Evolutionary conservation across 2,797 vertebrate genomes (phyloP), one percentile per base, ranked within the genome.

Genomic region (Danio aesculapii): DNA sequence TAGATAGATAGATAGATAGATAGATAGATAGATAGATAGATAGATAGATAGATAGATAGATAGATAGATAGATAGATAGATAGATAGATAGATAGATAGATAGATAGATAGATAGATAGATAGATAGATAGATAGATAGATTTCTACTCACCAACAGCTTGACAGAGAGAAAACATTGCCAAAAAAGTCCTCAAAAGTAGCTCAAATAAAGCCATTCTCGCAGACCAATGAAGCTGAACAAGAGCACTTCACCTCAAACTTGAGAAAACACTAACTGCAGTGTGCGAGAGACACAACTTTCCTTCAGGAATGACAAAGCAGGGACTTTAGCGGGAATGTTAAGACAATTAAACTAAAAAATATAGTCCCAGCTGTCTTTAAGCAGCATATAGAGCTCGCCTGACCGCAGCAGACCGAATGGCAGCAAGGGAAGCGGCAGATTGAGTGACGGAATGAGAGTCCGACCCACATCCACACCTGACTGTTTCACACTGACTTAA

Each of bases 201-300:
- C 86, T 85, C 90, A 91, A 90, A 88, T 76, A 92, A 87, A 90
- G 88, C 91, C 94, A 95, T 94, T 87, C 90, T 90, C 84, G 90
- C 91, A 87, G 87, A 87, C 82, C 84, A 87, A 77, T 82, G 77
- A 75, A 83, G 61, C n/a, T 78, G 44, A 30, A 39, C 13, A 59
- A 79, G 75, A 84, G 75, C 69, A 21, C 77, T 87, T 63, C 30
- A 82, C 64, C n/a, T 63, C 6, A 67, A 17, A 55, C 59, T 6
- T 39, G 6, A 64, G 10, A 61, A 39, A 73, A 21, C 1, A 17
- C 21, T n/a, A 43, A 5, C 53, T 6, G 58, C 50, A 6, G 43
- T 41, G 47, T 9, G 50, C 19, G 19, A 17, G n/a, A 57, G 17
- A n/a, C 10, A n/a, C 8, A 19, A 8, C 19, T 14, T 50, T 14